Conservation (phyloP, 2,888 invertebrate genomes). For the Zelleria hepariella region DNA sequence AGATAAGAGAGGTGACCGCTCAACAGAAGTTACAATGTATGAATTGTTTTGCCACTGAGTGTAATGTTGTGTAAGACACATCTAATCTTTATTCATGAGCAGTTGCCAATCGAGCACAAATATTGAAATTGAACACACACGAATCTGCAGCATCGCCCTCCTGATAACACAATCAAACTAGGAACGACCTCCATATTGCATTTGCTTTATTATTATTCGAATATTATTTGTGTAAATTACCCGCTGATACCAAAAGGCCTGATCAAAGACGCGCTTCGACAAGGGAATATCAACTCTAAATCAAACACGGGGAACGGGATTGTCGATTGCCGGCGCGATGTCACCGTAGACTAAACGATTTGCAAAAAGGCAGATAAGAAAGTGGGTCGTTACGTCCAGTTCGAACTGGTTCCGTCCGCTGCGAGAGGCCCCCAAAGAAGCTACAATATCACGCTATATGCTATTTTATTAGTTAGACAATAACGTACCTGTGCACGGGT, state of each 20-base stretch:
- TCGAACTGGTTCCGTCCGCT: constrained; percentile 25
- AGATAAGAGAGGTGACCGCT: too few species aligned
- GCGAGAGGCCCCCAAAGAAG: neutral
- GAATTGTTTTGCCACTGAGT: too few species aligned
- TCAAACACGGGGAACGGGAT: neutral
- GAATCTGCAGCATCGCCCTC: constrained; percentile 4
- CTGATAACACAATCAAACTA: constrained; percentile 30
- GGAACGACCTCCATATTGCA: constrained; percentile 46
- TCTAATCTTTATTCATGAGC: too few species aligned
- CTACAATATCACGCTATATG: neutral
- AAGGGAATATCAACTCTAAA: constrained; percentile 16
- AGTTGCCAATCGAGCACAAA: too few species aligned
- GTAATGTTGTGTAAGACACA: too few species aligned
- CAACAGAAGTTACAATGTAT: too few species aligned
- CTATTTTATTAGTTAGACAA: neutral
- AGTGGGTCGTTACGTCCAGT: constrained; percentile 47
- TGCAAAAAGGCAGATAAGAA: constrained; percentile 59
- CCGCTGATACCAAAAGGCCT: constrained; percentile 17
- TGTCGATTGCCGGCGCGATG: constrained; percentile 9
- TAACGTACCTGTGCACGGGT: neutral
- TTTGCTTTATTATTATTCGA: constrained; percentile 51
- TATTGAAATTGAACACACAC: constrained; percentile 11
- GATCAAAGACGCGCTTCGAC: constrained; percentile 12
- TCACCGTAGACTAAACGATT: constrained; percentile 34
- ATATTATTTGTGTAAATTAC: constrained; percentile 54